Percentiles rank a stretch among this genome's conserved stretches.
These are phyloP conservation scores for Tapirus indicus DNA, from an alignment of 2,797 vertebrate species.

Conservation along the genomic window DNA sequence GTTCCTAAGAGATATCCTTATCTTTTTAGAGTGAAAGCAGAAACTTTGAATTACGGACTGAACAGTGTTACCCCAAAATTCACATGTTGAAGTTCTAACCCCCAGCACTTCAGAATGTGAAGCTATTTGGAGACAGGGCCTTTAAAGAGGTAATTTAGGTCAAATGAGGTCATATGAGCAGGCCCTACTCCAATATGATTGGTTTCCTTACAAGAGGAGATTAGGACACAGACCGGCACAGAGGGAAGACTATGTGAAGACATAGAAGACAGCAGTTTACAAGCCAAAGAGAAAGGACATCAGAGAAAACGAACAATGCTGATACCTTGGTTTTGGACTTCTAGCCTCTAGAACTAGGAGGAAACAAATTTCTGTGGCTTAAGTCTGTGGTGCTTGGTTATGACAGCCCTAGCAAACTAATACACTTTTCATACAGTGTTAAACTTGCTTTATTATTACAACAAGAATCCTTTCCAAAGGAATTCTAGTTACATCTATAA, in stretches of 20 bases:
- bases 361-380: neutral
- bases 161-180: neutral
- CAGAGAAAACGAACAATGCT: neutral
- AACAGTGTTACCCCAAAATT: neutral
- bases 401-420: neutral
- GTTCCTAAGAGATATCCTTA: neutral
- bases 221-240: neutral
- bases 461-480: neutral
- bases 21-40: neutral
- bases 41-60: neutral
- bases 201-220: neutral
- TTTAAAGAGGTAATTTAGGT: neutral
- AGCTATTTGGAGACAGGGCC: neutral
- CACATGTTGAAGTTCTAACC: neutral
- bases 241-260: neutral
- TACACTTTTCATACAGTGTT: neutral
- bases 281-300: neutral
- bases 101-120: neutral
- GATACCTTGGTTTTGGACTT: neutral
- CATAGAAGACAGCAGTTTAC: neutral
- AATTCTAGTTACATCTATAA: conserved; percentile 8
- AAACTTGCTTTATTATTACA: neutral
- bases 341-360: neutral
- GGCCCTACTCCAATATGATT: neutral
- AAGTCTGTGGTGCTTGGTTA: neutral